Percentiles rank a stretch among this genome's conserved stretches.
phyloP scores from a whole-genome alignment of 1,140 invertebrate species.

The Vollenhovia emeryi region DNA sequence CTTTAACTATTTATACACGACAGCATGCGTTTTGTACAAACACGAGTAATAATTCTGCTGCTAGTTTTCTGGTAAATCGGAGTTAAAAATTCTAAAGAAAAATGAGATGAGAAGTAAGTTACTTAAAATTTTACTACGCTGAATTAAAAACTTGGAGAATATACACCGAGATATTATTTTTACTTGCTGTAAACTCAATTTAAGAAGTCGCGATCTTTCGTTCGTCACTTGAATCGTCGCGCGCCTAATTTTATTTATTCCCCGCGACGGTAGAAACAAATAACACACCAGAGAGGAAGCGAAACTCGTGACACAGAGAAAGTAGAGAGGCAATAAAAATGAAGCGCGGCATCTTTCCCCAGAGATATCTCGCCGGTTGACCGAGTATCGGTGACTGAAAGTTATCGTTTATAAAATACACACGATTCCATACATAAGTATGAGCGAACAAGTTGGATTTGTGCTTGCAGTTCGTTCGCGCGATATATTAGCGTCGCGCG shows the following conservation, averaged over 20 bases:
- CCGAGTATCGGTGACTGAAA: conserved; percentile 5
- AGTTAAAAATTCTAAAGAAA: not conserved
- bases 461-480: not conserved
- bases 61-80: not conserved
- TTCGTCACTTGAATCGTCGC: not conserved
- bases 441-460: not conserved
- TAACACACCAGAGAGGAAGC: not conserved
- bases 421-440: conserved; percentile 27
- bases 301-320: conserved; percentile 51
- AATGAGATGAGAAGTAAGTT: not conserved
- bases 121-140: not conserved
- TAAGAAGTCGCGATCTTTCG: not conserved
- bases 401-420: conserved; percentile 27
- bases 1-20: not conserved
- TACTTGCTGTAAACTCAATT: not conserved
- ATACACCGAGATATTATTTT: not conserved
- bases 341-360: not conserved
- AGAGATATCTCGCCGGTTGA: conserved; percentile 14
- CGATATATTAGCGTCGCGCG: not conserved
- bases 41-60: not conserved
- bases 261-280: conserved; percentile 38
- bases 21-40: not conserved
- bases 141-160: not conserved
- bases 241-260: conserved; percentile 67
- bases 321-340: conserved; percentile 39